Evolutionary conservation across 2,888 invertebrate genomes (phyloP).

Genomic region (Nephrotoma flavescens): DNA sequence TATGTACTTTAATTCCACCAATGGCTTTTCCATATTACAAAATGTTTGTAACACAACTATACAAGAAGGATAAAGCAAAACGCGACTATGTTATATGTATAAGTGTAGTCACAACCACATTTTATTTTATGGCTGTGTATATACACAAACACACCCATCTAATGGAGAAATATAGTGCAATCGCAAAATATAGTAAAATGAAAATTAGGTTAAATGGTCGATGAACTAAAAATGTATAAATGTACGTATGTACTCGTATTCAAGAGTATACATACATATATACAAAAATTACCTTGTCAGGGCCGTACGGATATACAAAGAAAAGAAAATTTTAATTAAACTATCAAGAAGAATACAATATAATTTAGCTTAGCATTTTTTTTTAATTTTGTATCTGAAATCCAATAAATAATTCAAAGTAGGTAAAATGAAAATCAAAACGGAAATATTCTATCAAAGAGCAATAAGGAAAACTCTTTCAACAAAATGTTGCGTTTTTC

Average conservation of each 20-base stretch:
- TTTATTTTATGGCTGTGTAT: not conserved
- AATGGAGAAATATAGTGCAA: not conserved
- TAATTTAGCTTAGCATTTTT: not conserved
- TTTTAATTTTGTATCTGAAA: not conserved
- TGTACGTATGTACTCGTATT: not conserved
- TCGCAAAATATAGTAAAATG: not conserved
- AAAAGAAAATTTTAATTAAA: not conserved
- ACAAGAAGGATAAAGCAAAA: not conserved
- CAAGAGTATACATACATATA: not conserved
- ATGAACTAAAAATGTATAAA: not conserved
- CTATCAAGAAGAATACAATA: not conserved
- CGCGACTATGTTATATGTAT: not conserved
- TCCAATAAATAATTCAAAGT: not conserved
- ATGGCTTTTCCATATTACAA: not conserved
- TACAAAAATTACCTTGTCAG: not conserved
- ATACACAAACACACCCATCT: not conserved
- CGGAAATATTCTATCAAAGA: not conserved
- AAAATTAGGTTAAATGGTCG: slow-evolving; percentile 3
- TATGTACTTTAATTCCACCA: not conserved
- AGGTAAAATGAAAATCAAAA: not conserved
- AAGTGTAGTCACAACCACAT: not conserved
- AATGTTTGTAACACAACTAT: not conserved
- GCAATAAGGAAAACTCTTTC: not conserved
- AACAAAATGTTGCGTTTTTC: not conserved
- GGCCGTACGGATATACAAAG: not conserved